Conservation (phyloP, 1,140 invertebrate species). For the Mesaphorura yosii region DNA sequence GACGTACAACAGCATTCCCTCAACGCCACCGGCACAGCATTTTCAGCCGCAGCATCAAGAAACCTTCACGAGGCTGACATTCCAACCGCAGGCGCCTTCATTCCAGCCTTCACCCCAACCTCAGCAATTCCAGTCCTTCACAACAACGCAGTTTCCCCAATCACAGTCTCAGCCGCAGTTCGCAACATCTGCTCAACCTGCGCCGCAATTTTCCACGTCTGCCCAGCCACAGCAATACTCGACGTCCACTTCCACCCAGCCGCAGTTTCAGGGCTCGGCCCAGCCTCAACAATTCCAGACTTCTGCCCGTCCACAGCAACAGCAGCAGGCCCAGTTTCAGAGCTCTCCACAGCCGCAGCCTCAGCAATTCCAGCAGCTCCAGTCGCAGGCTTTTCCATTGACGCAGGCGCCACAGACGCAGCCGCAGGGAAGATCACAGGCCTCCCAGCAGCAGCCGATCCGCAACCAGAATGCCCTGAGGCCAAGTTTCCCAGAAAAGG, state of each 20-base stretch:
- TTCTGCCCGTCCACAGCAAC: not conserved
- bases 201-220: too few species aligned
- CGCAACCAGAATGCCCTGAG: not conserved
- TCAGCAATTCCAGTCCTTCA: too few species aligned
- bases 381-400: not conserved
- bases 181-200: not conserved
- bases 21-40: too few species aligned
- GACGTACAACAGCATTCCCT: too few species aligned
- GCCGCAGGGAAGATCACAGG: not conserved
- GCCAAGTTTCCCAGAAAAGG: too few species aligned
- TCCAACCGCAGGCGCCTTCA: too few species aligned
- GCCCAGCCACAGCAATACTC: constrained; percentile 5
- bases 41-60: too few species aligned
- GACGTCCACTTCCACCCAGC: constrained; percentile 1
- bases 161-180: too few species aligned
- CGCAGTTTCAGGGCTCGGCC: not conserved
- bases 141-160: too few species aligned
- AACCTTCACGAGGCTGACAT: too few species aligned
- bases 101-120: too few species aligned
- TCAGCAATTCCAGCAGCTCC: constrained; percentile 4
- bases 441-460: not conserved
- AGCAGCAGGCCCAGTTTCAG: not conserved
- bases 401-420: not conserved
- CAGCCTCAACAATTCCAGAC: not conserved
- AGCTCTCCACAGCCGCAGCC: not conserved